Evolutionary conservation across 2,888 invertebrate genomes (phyloP), one percentile per base, ranked within the genome.

Genomic region (Heliconius hortense): DNA sequence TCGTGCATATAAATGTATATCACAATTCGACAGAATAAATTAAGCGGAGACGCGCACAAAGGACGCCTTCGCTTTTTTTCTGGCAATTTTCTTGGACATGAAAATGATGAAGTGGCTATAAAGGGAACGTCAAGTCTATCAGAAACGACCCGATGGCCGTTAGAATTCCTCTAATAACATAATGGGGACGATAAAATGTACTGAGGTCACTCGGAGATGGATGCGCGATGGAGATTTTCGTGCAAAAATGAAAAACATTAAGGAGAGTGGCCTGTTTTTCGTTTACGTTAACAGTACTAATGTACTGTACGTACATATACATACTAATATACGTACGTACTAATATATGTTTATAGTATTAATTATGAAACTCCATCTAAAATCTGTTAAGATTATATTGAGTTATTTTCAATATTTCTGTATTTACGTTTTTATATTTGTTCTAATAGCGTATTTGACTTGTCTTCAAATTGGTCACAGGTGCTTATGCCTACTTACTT

Each of bases 151-250:
- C 80, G 75, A 79, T 67, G 76, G 76, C 80, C 80, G 80, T 82
- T 84, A 87, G 89, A 87, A 89, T 90, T 84, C 83, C 81, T 84
- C 87, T 87, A 87, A 88, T 90, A 85, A 84, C 84, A 82, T 88
- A 88, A 90, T 87, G 75, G 73, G 75, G 69, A 64, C 76, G 72
- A 79, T 79, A 79, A 78, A 79, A 77, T 77, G 72, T 73, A 68
- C 64, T 72, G 39, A 73, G 53, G 71, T 73, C 78, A 77, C 75
- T 63, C 13, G 24, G 76, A 62, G 66, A 70, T 73, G 78, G 73
- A 76, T 72, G 70, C 74, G 67, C 39, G 66, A 15, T 39, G 72
- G 69, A 56, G 75, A 72, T 75, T 78, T 78, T 72, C 76, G 59
- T 74, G 60, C 67, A 75, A 71, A 72, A 76, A 78, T 78, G 75